Evolutionary conservation across 2,888 invertebrate species (phyloP).

Genomic region (Allophyes oxyacanthae): DNA sequence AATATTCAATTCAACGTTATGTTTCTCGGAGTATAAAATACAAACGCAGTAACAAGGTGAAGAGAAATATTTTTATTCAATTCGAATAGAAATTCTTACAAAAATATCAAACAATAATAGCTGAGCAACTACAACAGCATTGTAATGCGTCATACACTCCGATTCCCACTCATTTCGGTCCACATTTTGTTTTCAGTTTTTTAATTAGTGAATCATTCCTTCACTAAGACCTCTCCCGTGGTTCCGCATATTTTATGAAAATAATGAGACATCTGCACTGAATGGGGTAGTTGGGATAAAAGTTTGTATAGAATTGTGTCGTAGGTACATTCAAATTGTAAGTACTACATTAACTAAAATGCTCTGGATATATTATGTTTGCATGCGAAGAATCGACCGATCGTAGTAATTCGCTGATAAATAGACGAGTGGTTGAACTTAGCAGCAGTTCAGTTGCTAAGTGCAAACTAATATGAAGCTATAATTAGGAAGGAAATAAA

Average conservation of each 20-base stretch:
- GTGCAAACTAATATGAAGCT: constrained; percentile 16
- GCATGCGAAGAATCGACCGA: not conserved
- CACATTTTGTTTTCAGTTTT: constrained; percentile 34
- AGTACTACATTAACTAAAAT: constrained; percentile 21
- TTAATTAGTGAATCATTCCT: constrained; percentile 45
- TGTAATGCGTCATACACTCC: constrained; percentile 1
- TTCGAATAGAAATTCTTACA: not conserved
- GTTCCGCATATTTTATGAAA: constrained; percentile 31
- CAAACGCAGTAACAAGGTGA: too few relatives aligned
- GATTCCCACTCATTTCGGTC: constrained; percentile 15
- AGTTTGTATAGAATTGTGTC: constrained; percentile 15
- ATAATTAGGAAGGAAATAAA: constrained; percentile 22
- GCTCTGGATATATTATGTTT: constrained; percentile 9
- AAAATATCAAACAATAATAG: constrained; percentile 5
- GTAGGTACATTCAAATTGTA: constrained; percentile 17
- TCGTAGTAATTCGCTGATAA: not conserved
- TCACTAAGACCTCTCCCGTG: constrained; percentile 11
- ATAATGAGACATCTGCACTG: constrained; percentile 14
- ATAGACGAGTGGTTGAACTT: constrained; percentile 30
- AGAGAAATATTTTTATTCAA: too few relatives aligned
- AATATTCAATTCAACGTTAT: too few relatives aligned
- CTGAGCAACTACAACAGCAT: constrained; percentile 8
- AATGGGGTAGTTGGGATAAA: constrained; percentile 20
- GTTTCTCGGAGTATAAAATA: too few relatives aligned
- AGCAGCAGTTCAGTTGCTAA: constrained; percentile 21